phyloP scores from a whole-genome alignment of 2,113 vertebrate species.

The Neolamprologus toae region DNA sequence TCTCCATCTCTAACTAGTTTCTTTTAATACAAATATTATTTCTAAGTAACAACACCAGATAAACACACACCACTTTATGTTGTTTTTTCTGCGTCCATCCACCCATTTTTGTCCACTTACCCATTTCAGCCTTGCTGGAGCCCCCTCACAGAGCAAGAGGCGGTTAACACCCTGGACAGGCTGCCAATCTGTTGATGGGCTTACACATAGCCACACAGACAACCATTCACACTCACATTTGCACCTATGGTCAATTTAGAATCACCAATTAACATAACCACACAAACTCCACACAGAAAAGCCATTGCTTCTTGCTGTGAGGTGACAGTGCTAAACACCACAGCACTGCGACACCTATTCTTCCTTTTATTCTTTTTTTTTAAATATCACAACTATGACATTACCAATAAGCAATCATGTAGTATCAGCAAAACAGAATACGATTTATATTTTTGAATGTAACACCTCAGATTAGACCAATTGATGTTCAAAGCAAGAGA shows the following conservation, averaged over 20 bases:
- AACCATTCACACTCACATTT: not conserved
- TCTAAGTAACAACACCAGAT: not conserved
- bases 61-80: not conserved
- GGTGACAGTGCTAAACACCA: not conserved
- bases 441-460: fast-evolving
- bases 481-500: not conserved
- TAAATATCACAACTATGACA: not conserved
- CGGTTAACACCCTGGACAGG: not conserved
- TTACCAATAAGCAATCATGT: not conserved
- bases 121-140: not conserved
- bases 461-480: not conserved
- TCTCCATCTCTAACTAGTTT: fast-evolving
- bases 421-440: not conserved
- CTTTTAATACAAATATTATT: not conserved
- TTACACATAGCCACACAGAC: not conserved
- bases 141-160: not conserved
- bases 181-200: not conserved
- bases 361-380: not conserved
- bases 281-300: not conserved
- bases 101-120: not conserved
- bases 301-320: not conserved
- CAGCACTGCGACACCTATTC: not conserved
- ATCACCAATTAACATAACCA: not conserved
- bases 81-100: not conserved
- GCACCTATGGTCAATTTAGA: not conserved